Conservation (phyloP, 2,888 invertebrate species). For the Ichneumoninae sp. region DNA sequence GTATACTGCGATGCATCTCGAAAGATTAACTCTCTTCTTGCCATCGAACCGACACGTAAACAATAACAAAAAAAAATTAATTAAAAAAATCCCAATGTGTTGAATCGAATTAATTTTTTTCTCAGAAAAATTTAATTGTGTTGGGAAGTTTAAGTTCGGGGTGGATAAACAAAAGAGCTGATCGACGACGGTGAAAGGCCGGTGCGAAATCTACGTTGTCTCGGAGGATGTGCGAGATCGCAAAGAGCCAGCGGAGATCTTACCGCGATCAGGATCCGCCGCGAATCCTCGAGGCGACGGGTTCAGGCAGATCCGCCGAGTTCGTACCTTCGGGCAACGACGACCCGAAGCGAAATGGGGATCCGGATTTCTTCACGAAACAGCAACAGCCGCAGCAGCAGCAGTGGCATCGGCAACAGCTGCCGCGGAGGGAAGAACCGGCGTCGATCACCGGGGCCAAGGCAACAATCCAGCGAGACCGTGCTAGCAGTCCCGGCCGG, state of each 20-base stretch:
- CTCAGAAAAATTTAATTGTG: background rate
- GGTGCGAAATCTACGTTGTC: slow-evolving; percentile 12
- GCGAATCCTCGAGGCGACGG: slow-evolving; percentile 74
- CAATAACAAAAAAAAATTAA: background rate
- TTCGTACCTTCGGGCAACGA: slow-evolving; percentile 38
- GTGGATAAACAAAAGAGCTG: background rate
- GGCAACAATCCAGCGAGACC: slow-evolving; percentile 53
- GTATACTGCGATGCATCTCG: too few species aligned
- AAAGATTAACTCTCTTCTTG: too few species aligned
- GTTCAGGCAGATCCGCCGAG: slow-evolving; percentile 56
- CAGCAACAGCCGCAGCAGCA: slow-evolving; percentile 71
- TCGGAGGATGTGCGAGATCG: slow-evolving; percentile 77
- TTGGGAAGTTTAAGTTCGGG: slow-evolving; percentile 1
- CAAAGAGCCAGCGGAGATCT: slow-evolving; percentile 76
- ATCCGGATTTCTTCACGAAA: slow-evolving; percentile 64
- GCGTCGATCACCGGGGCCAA: slow-evolving; percentile 63
- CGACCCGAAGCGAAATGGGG: slow-evolving; percentile 37
- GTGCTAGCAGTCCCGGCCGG: slow-evolving; percentile 68
- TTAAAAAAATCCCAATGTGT: background rate
- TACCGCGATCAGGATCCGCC: slow-evolving; percentile 81
- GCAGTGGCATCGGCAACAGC: slow-evolving; percentile 70
- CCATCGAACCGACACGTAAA: too few species aligned
- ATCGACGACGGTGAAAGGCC: background rate
- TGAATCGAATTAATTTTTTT: background rate
- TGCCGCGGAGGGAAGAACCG: slow-evolving; percentile 69